Conservation (phyloP, 2,113 vertebrate species). For the Morone chrysops region DNA sequence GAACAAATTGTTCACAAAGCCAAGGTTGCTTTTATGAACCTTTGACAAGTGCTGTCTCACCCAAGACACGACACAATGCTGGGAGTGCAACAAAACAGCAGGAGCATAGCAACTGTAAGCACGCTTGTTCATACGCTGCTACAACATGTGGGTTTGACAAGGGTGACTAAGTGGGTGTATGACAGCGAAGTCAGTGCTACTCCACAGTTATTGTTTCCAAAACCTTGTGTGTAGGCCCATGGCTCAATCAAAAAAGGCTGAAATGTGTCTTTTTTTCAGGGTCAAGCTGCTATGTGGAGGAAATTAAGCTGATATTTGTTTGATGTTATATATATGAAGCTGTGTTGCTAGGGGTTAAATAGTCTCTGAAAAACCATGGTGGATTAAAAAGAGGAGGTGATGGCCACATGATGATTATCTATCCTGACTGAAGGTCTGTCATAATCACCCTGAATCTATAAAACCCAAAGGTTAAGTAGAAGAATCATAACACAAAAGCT, state of each 20-base stretch:
- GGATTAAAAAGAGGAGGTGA: neutral
- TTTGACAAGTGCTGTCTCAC: conserved; percentile 17
- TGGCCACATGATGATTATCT: neutral
- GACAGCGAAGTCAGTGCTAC: conserved; percentile 53
- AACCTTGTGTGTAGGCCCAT: conserved; percentile 25
- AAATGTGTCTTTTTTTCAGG: neutral
- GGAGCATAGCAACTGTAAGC: conserved; percentile 45
- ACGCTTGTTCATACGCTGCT: conserved; percentile 29
- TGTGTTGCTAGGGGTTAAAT: conserved; percentile 1
- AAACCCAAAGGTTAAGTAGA: neutral
- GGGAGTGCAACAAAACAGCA: conserved; percentile 8
- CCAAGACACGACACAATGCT: conserved; percentile 13
- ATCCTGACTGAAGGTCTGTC: neutral
- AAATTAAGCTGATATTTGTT: conserved; percentile 10
- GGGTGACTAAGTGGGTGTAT: conserved; percentile 59
- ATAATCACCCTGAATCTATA: neutral
- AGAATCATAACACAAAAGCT: neutral
- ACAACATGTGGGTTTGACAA: conserved; percentile 56
- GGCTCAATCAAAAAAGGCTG: conserved; percentile 20
- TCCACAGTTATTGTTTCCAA: conserved; percentile 37
- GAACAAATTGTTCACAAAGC: neutral
- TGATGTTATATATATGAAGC: conserved; percentile 12
- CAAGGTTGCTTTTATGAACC: conserved; percentile 8
- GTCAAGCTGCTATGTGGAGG: conserved; percentile 10
- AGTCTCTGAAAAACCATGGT: neutral